Base-by-base conservation (phyloP, 1,140 invertebrate species). In the Thaumatotibia leucotreta region DNA sequence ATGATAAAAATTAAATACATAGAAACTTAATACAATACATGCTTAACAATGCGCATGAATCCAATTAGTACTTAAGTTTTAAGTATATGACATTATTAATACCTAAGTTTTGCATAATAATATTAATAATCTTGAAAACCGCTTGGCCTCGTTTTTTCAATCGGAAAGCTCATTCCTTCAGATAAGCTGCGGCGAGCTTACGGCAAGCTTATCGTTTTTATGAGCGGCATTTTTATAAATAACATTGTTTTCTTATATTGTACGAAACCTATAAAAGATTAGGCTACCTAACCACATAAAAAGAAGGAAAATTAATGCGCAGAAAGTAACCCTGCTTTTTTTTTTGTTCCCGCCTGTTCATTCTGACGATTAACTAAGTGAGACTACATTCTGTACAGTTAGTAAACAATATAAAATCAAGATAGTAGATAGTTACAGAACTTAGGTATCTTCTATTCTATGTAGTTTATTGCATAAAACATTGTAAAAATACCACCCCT, bases 111-210 rank as follows among this genome's bases (percentile, higher is more conserved):
- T 39, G 35, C 35, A 39, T 39, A n/a, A n/a, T n/a, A n/a, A n/a
- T n/a, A n/a, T n/a, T n/a, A n/a, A n/a, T n/a, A 54, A 54, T 8
- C 50, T 27, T 23, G 8, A 54, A 54, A 54, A 54, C 50, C 23
- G 4, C 50, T 54, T 27, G 50, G 50, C 50, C 50, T 27, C 50
- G 22, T 24, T 54, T 54, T 54, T 22, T 24, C 50, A 54, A 54
- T 54, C 50, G 50, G 20, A 54, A 54, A 54, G 50, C 50, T 54
- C 50, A 54, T 54, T 54, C 23, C 50, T 54, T 27, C 50, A 54
- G 50, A 54, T 54, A 54, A 54, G 23, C 50, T 54, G 50, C 50
- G 50, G 23, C 49, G 50, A 27, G 50, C 50, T 20, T 52, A 27
- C 50, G 23, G 2, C 35, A 9, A 22, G 49, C 23, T 54, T 27